Conservation (phyloP, 2,113 vertebrate species). For the Gambusia holbrooki region DNA sequence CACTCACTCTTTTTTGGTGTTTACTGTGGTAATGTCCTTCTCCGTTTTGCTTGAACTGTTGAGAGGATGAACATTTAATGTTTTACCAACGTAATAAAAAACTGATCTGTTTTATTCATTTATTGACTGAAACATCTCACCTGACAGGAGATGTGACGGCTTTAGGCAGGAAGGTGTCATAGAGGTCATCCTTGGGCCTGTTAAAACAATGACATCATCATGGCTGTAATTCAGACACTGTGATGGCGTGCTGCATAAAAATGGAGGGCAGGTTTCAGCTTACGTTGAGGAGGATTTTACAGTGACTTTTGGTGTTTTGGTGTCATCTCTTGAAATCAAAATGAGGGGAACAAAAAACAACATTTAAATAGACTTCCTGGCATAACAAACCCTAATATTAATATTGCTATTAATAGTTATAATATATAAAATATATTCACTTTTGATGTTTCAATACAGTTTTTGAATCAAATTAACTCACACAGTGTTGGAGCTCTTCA, state of each 20-base stretch:
- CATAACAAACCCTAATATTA: not conserved
- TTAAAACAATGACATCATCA: not conserved
- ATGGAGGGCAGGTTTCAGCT: conserved; percentile 11
- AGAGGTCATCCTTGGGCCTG: conserved; percentile 71
- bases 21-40: conserved; percentile 39
- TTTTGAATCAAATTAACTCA: conserved; percentile 33
- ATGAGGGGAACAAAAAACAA: not conserved
- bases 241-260: not conserved
- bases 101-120: not conserved
- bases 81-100: not conserved
- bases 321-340: conserved; percentile 40
- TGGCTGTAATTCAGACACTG: not conserved
- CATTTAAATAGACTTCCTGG: not conserved
- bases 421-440: not conserved
- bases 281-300: conserved; percentile 44
- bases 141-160: conserved; percentile 49
- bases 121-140: conserved; percentile 38
- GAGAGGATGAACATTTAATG: not conserved
- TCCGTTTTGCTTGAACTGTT: conserved; percentile 34
- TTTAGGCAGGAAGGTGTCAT: conserved; percentile 63
- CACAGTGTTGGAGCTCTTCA: conserved; percentile 45
- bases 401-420: too few relatives aligned
- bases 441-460: not conserved
- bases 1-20: conserved; percentile 56
- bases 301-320: conserved; percentile 34